Conservation (phyloP, 2,797 vertebrate genomes). For the Botia almorhae region DNA sequence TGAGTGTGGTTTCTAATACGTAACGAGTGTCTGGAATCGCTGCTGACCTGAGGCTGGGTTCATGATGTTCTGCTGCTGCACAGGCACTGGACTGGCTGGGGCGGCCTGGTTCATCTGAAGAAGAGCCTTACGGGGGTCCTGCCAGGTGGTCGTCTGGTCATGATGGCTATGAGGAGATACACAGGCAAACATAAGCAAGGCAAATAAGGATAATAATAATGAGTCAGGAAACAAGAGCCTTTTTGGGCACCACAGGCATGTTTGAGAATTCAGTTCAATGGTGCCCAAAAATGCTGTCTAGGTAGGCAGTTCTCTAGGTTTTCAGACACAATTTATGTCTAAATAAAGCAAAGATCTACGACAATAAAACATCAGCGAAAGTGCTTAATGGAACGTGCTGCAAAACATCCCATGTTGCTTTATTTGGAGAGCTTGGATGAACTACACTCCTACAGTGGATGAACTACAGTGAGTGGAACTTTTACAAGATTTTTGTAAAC, state of each 20-base stretch:
- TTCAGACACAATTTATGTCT: not conserved
- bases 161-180: constrained; percentile 83
- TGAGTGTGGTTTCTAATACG: constrained; percentile 12
- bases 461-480: not conserved
- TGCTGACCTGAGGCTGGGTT: constrained; percentile 86
- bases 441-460: not conserved
- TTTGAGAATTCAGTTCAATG: not conserved
- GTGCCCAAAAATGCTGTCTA: not conserved
- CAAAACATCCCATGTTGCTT: not conserved
- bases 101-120: constrained; percentile 91
- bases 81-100: constrained; percentile 83
- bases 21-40: constrained; percentile 7
- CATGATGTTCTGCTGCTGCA: constrained; percentile 90
- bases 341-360: not conserved
- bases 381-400: not conserved
- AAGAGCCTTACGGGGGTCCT: constrained; percentile 94
- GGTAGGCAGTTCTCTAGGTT: not conserved
- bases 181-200: constrained; percentile 2
- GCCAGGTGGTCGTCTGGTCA: constrained; percentile 98
- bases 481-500: not conserved
- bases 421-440: not conserved
- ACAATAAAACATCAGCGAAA: not conserved
- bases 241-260: not conserved
- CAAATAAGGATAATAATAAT: not conserved
- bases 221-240: not conserved